Evolutionary conservation across 1,140 invertebrate species (phyloP), one percentile per base, ranked within the genome.

Genomic region (Leptinotarsa undecemlineata): DNA sequence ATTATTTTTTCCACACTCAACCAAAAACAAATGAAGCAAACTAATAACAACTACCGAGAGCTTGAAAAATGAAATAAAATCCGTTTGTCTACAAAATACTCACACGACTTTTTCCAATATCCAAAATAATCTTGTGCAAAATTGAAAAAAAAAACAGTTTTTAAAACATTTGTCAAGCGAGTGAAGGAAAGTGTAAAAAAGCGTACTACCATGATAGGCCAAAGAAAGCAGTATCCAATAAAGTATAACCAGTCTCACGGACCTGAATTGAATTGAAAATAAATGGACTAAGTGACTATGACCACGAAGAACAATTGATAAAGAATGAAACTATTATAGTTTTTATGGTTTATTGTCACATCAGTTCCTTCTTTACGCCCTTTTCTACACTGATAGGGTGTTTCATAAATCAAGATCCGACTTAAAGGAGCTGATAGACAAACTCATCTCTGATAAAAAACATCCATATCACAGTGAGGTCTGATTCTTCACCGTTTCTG

Each of bases 61-160:
- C 78, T 76, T 79, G 79, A 78, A 69, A 71, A 79, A 79, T 78
- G 78, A 42, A 42, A 42, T 42, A 42, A 42, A 42, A 42, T 42
- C 33, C 33, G 8, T 75, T 67, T 61, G 71, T 48, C 69, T 71
- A 60, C 51, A 51, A 68, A 67, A 73, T 82, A 82, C 81, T 82
- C 79, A 83, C 81, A 81, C 48, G 72, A 74, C 74, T 78, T 82
- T 78, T 79, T 82, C 78, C 79, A 81, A 77, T 78, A 82, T 81
- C 81, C 80, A 70, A 78, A 82, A 80, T 77, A 76, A 71, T 79
- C 78, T 80, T 60, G 68, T 75, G 76, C 72, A 80, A 48, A 66
- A 80, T 74, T 51, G 63, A 79, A 48, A 72, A 71, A 71, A 68
- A 77, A 71, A 60, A 47, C 26, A 74, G 63, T 77, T 77, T 73